Evolutionary conservation across 2,888 invertebrate genomes (phyloP).

Genomic region (Poecilobothrus nobilitatus): DNA sequence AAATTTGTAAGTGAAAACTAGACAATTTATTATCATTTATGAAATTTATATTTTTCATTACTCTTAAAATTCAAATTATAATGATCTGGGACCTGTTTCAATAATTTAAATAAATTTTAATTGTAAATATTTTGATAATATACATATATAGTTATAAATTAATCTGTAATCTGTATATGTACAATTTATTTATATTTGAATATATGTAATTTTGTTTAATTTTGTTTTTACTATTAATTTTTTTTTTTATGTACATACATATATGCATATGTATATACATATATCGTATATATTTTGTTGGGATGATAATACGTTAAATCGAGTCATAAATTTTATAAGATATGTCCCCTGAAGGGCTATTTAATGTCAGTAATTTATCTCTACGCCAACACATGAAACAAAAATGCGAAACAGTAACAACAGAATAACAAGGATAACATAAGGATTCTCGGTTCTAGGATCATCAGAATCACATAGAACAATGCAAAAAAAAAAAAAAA

Average conservation of each 20-base stretch:
- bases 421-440: too few species aligned
- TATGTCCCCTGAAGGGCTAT: slow-evolving; percentile 11
- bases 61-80: background rate
- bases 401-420: background rate
- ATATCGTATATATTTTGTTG: too few species aligned
- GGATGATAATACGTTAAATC: slow-evolving; percentile 7
- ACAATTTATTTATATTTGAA: background rate
- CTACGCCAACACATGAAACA: background rate
- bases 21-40: too few species aligned
- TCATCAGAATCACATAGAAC: too few species aligned
- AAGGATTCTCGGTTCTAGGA: too few species aligned
- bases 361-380: slow-evolving; percentile 4
- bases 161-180: background rate
- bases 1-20: too few species aligned
- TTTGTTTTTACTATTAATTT: background rate
- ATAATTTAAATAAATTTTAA: background rate
- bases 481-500: too few species aligned
- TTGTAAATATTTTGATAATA: too few species aligned
- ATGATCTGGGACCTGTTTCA: background rate
- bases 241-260: too few species aligned
- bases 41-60: too few species aligned
- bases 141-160: background rate
- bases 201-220: background rate
- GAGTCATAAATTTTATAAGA: slow-evolving; percentile 7
- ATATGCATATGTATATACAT: too few species aligned